Percentiles rank a stretch among this genome's conserved stretches.
These are phyloP conservation scores for Ashinkailepas kermadecensis DNA, from an alignment of 2,888 invertebrate species.

Conservation along the genomic window DNA sequence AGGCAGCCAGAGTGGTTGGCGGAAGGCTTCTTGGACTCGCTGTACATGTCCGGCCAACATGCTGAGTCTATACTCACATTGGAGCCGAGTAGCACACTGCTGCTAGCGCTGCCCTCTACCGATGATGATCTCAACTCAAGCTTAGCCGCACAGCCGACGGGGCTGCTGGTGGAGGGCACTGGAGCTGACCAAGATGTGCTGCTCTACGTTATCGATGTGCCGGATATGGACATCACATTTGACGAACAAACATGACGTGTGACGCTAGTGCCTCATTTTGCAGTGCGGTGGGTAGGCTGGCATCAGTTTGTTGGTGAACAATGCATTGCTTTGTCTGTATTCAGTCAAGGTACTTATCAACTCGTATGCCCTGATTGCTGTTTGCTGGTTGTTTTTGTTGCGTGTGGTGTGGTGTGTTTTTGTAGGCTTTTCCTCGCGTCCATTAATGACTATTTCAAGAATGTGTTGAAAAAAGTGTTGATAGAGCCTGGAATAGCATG, in stretches of 20 bases:
- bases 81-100: slow-evolving; percentile 7
- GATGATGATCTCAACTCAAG: neutral
- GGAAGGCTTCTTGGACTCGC: neutral
- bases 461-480: no score
- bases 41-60: neutral
- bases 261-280: no score
- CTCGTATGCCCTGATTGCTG: no score
- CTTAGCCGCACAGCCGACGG: neutral
- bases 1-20: neutral
- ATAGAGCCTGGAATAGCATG: no score
- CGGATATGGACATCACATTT: neutral
- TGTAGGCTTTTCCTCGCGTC: no score
- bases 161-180: neutral
- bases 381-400: no score
- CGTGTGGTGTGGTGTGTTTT: no score
- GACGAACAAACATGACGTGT: neutral
- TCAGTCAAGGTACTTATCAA: no score
- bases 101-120: slow-evolving; percentile 8
- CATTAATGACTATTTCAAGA: no score
- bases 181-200: neutral
- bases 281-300: no score
- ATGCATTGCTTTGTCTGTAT: no score
- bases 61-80: slow-evolving; percentile 3
- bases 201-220: slow-evolving; percentile 2
- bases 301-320: no score